Evolutionary conservation across 2,113 vertebrate species (phyloP), one percentile per base, ranked within the genome.

Genomic region (Lucifuga dentata): DNA sequence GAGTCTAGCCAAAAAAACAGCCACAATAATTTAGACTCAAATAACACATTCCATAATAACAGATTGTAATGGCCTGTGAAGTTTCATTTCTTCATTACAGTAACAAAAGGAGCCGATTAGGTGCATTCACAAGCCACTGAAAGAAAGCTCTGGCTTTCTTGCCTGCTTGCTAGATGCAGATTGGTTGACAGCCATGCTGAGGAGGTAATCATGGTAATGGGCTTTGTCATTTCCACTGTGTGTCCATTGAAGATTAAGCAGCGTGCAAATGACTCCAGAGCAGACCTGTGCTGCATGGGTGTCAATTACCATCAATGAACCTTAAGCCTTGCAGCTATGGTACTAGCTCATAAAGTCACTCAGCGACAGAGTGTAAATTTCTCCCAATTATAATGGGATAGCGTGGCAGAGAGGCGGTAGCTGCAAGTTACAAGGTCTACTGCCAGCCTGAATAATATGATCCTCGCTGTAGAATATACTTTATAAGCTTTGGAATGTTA

Each of bases 221-320:
- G 87, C 85, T 90, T 90, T 92, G 88, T 89, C 88, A 86, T 87
- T 64, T 86, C 65, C 85, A 90, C 80, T 89, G 79, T 83, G 76
- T 68, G 79, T 83, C 67, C 63, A 78, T 69, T 81, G 78, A 78
- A 86, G 86, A 88, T 88, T 89, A 90, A 73, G 75, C 56, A 40
- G 72, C 11, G 62, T 67, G 68, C 84, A 84, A 83, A 83, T 73
- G 66, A 90, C 80, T 86, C 70, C 10, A 8, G 43, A 66, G 58
- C 59, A 75, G 83, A 71, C 55, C 69, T 57, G 29, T 21, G 56
- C 56, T 76, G 39, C 53, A 38, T 38, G 40, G 76, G 73, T 85
- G 78, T 86, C 74, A 76, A 40, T 84, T 78, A 78, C 58, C 41
- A 48, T 75, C 65, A 78, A 56, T 53, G 55, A 73, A 44, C 72